Evolutionary conservation across 1,140 invertebrate genomes (phyloP).

Genomic region (Drosophila seguyi): DNA sequence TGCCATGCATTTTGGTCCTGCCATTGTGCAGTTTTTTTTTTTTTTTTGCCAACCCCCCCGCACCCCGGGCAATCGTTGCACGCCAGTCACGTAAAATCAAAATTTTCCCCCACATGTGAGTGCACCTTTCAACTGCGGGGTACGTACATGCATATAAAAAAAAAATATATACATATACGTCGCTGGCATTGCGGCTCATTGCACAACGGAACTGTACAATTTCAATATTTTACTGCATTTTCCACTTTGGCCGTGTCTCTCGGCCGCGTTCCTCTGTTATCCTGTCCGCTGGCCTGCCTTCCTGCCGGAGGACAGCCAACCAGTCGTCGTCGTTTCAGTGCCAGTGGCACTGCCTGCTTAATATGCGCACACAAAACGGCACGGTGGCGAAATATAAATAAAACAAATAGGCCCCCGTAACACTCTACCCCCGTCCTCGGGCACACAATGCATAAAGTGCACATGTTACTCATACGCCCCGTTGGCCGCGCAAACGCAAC

Average conservation of each 20-base stretch:
- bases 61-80: slow-evolving; percentile 30
- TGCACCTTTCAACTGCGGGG: slow-evolving; percentile 51
- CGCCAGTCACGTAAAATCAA: slow-evolving; percentile 73
- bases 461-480: slow-evolving; percentile 65
- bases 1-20: neutral
- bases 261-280: slow-evolving; percentile 14
- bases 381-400: slow-evolving; percentile 47
- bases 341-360: slow-evolving; percentile 31
- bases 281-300: slow-evolving; percentile 21
- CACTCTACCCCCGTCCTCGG: neutral
- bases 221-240: slow-evolving; percentile 78
- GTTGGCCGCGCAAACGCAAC: slow-evolving; percentile 36
- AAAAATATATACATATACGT: slow-evolving; percentile 16
- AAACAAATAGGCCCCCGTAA: slow-evolving; percentile 43
- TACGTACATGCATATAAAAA: slow-evolving; percentile 1
- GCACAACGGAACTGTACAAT: slow-evolving; percentile 72
- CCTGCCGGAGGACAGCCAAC: slow-evolving; percentile 18
- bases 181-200: slow-evolving; percentile 64
- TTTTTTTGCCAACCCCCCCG: too few species aligned
- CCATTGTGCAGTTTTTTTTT: slow-evolving; percentile 7
- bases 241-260: slow-evolving; percentile 58
- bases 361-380: slow-evolving; percentile 59
- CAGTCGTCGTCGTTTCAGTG: slow-evolving; percentile 11
- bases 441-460: slow-evolving; percentile 45
- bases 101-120: slow-evolving; percentile 47